Percentiles rank a stretch among this genome's conserved stretches.
Evolutionary conservation across 2,797 vertebrate species (phyloP).

Genomic region (Artibeus lituratus): DNA sequence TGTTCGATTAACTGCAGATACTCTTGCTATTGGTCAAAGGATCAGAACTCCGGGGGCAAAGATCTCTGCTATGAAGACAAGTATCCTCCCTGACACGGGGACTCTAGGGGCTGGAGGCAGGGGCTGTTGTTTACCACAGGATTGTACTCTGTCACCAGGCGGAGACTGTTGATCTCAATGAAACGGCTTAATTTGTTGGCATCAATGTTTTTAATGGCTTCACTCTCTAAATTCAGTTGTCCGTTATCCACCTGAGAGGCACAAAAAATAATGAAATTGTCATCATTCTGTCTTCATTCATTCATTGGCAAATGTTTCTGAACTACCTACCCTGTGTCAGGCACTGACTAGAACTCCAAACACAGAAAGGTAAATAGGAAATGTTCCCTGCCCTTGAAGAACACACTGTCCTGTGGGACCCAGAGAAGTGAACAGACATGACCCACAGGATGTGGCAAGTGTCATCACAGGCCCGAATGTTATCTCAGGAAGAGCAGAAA

Average conservation of each 20-base stretch:
- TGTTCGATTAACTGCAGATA: not conserved
- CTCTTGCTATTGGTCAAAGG: not conserved
- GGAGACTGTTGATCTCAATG: constrained; percentile 87
- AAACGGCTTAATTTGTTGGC: constrained; percentile 87
- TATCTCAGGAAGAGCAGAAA: not conserved
- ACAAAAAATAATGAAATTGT: constrained; percentile 27
- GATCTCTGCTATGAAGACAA: not conserved
- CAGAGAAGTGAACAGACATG: not conserved
- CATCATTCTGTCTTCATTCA: not conserved
- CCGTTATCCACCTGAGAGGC: constrained; percentile 87
- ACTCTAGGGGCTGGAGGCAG: not conserved
- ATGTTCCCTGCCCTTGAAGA: not conserved
- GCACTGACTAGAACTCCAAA: not conserved
- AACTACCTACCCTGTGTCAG: not conserved
- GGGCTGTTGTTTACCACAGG: constrained; percentile 84
- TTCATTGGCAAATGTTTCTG: not conserved
- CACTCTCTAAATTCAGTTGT: constrained; percentile 83
- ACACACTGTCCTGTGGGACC: not conserved
- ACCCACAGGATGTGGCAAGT: not conserved
- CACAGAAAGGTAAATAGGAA: not conserved
- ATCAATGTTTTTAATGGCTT: constrained; percentile 82
- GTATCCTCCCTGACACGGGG: not conserved
- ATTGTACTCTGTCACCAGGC: constrained; percentile 91
- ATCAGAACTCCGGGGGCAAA: not conserved
- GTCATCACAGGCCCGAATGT: not conserved